Base-by-base conservation (phyloP, 2,113 vertebrate genomes). In the Lampris incognitus region DNA sequence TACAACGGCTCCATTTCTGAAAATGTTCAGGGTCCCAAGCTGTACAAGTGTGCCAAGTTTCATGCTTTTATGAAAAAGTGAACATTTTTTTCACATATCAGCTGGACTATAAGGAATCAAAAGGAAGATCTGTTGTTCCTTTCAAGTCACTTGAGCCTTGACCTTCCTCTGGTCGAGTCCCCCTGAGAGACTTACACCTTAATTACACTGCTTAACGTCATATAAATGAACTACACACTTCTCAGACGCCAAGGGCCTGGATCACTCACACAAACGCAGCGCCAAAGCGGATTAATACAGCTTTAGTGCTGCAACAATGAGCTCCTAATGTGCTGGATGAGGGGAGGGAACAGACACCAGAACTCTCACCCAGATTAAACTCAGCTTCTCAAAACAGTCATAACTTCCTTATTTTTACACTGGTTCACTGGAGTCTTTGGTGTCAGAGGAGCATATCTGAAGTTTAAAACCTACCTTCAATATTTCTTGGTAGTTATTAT, bases 141-240 rank as follows among this genome's bases (percentile, higher is more conserved):
- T 42, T 36, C 38, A 40, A 83, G 68, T 81, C 75, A 82, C 81
- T 84, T 80, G 71, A 68, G 72, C 74, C 61, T n/a, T 57, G 36
- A 68, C 60, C 50, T 73, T 59, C 24, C n/a, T 4, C 2, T 37
- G 40, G 36, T 63, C 6, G 9, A 37, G 61, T 51, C 1, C 66
- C 9, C 41, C 55, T 36, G 9, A 55, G 36, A 59, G 5, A 50
- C 52, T 72, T 41, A 58, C 57, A 74, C 76, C 69, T 56, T 82
- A 79, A 90, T 90, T 71, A 77, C 67, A 74, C 1, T n/a, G 13
- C 71, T 80, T 68, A 71, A 81, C 49, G 83, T 76, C 50, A 82
- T 87, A 71, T 74, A 87, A 87, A 81, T 41, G 9, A 87, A 87
- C 80, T 54, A 81, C 57, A 79, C 64, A 79, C 76, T 83, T 36